Evolutionary conservation across 2,888 invertebrate species (phyloP).

Genomic region (Agrochola lota): DNA sequence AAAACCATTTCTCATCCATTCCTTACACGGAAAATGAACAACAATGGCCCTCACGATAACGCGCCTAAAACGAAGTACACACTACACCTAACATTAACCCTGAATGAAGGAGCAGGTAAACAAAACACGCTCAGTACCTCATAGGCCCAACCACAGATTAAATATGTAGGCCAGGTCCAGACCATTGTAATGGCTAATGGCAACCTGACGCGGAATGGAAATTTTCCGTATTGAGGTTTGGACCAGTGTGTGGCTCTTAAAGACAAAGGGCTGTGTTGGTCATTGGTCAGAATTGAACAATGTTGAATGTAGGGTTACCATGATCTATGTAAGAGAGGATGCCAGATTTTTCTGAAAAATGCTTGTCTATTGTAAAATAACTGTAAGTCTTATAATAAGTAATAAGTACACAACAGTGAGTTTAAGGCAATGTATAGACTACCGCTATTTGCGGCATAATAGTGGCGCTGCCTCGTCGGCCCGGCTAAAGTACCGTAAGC

Average conservation of each 20-base stretch:
- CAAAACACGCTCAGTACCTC: slow-evolving; percentile 34
- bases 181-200: slow-evolving; percentile 23
- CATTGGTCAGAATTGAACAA: not conserved
- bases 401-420: too few relatives aligned
- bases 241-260: not conserved
- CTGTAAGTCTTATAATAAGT: too few relatives aligned
- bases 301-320: not conserved
- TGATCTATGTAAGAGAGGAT: too few relatives aligned
- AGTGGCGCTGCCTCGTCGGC: too few relatives aligned
- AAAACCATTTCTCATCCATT: not conserved
- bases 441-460: too few relatives aligned
- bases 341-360: too few relatives aligned
- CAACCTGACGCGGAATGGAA: slow-evolving; percentile 15
- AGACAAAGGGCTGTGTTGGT: not conserved
- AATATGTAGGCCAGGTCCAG: slow-evolving; percentile 45
- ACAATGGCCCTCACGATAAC: not conserved
- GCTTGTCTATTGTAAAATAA: too few relatives aligned
- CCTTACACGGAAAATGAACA: not conserved
- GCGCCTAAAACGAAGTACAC: slow-evolving; percentile 1
- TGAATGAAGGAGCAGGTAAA: slow-evolving; percentile 42
- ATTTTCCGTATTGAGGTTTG: slow-evolving; percentile 29
- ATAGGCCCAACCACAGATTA: slow-evolving; percentile 35
- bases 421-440: too few relatives aligned
- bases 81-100: slow-evolving; percentile 32
- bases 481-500: too few relatives aligned